A percentile compares a stretch with the other conserved stretches of the same genome.
These are phyloP conservation scores for Leptinotarsa rubiginosa DNA, from an alignment of 2,888 invertebrate genomes.

Conservation along the genomic window DNA sequence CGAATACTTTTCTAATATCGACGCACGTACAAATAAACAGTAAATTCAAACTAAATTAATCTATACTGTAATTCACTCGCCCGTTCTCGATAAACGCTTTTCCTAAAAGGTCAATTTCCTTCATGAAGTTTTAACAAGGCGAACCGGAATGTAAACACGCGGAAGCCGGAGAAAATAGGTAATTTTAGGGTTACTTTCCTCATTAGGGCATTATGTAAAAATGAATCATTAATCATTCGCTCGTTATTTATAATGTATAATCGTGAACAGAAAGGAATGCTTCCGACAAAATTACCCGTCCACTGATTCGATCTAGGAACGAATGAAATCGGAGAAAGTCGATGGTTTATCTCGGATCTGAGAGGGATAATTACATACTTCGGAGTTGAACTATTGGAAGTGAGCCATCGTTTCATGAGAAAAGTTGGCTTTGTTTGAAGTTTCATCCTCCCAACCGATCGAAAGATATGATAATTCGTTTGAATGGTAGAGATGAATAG, in stretches of 20 bases:
- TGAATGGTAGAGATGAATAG: background rate
- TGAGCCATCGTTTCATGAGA: constrained; percentile 9
- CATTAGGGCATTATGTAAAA: constrained; percentile 41
- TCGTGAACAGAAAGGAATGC: constrained; percentile 14
- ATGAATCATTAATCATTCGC: constrained; percentile 41
- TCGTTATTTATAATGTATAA: constrained; percentile 19
- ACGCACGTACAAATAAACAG: background rate
- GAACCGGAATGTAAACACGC: constrained; percentile 29
- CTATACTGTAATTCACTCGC: constrained; percentile 13
- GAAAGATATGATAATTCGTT: constrained; percentile 4
- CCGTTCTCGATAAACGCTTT: constrained; percentile 18
- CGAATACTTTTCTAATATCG: background rate
- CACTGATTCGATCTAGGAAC: constrained; percentile 12
- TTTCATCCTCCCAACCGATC: background rate
- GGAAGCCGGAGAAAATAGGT: constrained; percentile 38
- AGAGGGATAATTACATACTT: constrained; percentile 3
- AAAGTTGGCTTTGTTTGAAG: constrained; percentile 1
- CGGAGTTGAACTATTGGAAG: background rate
- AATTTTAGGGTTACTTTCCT: constrained; percentile 43
- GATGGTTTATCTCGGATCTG: constrained; percentile 7
- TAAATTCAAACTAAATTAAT: constrained; percentile 1
- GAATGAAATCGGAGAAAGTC: constrained; percentile 13
- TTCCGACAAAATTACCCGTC: constrained; percentile 12
- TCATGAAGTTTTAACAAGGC: constrained; percentile 26
- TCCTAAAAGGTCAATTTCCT: constrained; percentile 32